Evolutionary conservation across 2,113 vertebrate genomes (phyloP).

Genomic region (Amblyopsis rosae): DNA sequence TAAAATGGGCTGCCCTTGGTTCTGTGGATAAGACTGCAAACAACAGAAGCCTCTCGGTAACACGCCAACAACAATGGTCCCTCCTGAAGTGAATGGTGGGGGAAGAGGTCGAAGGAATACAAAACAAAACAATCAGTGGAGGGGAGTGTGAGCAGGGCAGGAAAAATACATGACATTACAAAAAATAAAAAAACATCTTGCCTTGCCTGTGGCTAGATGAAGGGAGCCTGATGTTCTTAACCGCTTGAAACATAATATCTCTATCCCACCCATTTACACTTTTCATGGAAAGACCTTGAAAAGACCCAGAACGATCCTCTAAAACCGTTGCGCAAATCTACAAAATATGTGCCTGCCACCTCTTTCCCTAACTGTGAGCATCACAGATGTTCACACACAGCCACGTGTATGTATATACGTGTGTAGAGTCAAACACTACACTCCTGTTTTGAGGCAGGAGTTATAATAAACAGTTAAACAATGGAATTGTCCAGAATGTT

Average conservation of each 20-base stretch:
- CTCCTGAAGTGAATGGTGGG: constrained; percentile 5
- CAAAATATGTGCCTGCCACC: neutral
- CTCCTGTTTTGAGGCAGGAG: constrained; percentile 51
- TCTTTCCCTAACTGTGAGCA: constrained; percentile 1
- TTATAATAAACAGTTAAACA: constrained; percentile 71
- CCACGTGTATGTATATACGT: constrained; percentile 49
- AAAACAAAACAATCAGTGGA: neutral
- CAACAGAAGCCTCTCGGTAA: constrained; percentile 16
- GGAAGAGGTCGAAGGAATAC: neutral
- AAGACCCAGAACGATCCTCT: constrained; percentile 46
- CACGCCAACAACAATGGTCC: constrained; percentile 28
- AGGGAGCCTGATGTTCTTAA: neutral
- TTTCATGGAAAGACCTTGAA: constrained; percentile 43
- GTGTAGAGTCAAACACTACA: constrained; percentile 45
- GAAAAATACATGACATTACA: neutral
- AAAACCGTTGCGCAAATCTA: neutral
- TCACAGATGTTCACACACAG: neutral
- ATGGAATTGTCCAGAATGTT: constrained; percentile 60
- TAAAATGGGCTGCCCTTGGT: constrained; percentile 30
- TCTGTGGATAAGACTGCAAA: constrained; percentile 12
- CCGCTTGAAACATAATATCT: constrained; percentile 3
- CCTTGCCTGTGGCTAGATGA: neutral
- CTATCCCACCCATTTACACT: constrained; percentile 23
- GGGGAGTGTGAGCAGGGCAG: neutral
- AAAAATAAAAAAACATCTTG: neutral